Evolutionary conservation across 2,888 invertebrate species (phyloP).

Genomic region (Siphonodentalium dalli): DNA sequence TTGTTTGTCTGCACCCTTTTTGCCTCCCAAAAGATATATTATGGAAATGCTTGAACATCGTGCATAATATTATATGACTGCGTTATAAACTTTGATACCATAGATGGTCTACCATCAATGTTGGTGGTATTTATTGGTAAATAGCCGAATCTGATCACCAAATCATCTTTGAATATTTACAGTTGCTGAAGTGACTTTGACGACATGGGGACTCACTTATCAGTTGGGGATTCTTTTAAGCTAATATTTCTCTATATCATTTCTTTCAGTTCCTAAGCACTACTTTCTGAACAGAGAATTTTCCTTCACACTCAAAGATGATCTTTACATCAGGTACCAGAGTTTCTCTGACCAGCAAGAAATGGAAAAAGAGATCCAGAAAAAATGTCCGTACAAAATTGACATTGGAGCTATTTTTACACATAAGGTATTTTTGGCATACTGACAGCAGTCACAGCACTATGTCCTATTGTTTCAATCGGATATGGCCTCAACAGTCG

Average conservation of each 20-base stretch:
- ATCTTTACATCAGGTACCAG: constrained; percentile 90
- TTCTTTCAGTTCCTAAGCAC: constrained; percentile 62
- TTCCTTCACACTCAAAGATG: constrained; percentile 91
- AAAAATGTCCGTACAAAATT: constrained; percentile 86
- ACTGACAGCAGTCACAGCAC: too few relatives aligned
- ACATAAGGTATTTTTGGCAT: constrained; percentile 49
- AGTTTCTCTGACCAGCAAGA: constrained; percentile 83
- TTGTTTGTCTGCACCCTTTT: too few relatives aligned
- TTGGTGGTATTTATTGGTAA: too few relatives aligned
- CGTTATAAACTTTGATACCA: too few relatives aligned
- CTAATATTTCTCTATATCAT: constrained; percentile 11
- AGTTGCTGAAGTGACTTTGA: background rate
- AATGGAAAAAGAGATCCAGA: constrained; percentile 80
- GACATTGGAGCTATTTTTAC: constrained; percentile 93
- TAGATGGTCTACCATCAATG: too few relatives aligned
- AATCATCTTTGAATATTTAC: background rate
- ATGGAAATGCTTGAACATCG: too few relatives aligned
- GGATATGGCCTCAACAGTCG: background rate
- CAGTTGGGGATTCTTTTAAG: background rate
- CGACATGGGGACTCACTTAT: background rate
- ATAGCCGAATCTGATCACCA: too few relatives aligned
- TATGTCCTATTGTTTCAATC: too few relatives aligned
- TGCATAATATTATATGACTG: too few relatives aligned
- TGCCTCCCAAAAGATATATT: too few relatives aligned
- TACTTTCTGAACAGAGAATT: constrained; percentile 78